Base-by-base conservation (phyloP, 2,888 invertebrate genomes). In the Spisula subtruncata region DNA sequence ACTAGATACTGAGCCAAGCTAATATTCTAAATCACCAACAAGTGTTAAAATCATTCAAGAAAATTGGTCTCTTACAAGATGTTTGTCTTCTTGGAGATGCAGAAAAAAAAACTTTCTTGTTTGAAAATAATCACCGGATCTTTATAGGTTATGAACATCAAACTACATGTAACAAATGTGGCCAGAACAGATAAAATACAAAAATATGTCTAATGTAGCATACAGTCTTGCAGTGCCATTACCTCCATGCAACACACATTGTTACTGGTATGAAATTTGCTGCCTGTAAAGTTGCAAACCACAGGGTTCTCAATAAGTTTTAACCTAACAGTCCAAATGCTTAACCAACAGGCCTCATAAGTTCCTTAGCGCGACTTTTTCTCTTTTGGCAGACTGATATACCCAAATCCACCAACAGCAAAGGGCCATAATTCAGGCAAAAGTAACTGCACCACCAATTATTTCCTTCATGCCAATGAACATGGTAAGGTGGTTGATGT, bases 1-100 rank as follows among this genome's bases (percentile, higher is more conserved):
- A 35, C 0, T 12, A 25, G 32, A 79, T 79, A 79, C 79, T 41
- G 56, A 35, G 54, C 32, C 29, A 75, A 8, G 84, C 51, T 84
- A 75, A 84, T 80, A 56, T 54, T n/a, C 25, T n/a, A 32, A 54
- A 81, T 48, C 66, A 35, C 79, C 79, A 85, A 85, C 85, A 85
- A 85, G 85, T 85, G 85, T 85, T 85, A 85, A 80, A 85, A 54
- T 56, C 80, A 85, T 85, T 85, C 35, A 85, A n/a, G 48, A 35
- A 85, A 85, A 51, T 54, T 54, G 29, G 85, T 71, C 85, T 60
- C 85, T 48, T 41, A 51, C 41, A 71, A 75, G 48, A 51, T 8
- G 8, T 85, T 48, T 75, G 85, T 75, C 71, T 85, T 75, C 18
- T 25, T n/a, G 10, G 25, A 25, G n/a, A n/a, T n/a, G 60, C 25